Base-by-base conservation (phyloP, 2,888 invertebrate species). In the Eucera pruinosa region DNA sequence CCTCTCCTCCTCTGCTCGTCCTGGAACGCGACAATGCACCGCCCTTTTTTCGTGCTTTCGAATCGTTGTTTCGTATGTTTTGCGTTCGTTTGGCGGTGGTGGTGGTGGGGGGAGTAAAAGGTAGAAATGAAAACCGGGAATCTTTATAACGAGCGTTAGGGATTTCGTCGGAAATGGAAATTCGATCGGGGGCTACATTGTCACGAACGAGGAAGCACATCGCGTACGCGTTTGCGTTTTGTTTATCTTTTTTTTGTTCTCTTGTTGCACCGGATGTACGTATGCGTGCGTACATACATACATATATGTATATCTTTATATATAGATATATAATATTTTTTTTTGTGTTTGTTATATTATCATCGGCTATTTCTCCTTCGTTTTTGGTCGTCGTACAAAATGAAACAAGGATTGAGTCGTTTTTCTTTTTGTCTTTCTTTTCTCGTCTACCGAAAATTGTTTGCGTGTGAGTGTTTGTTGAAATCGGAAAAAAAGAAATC, bases 231-330 rank as follows among this genome's bases (percentile, higher is more conserved):
- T 74, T 83, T 64, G 80, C 74, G 75, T 83, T 75, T 64, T 62
- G 55, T 57, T 72, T 33, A 39, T 20, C 47, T 18, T n/a, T 74
- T 62, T 66, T 71, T 58, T 64, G 39, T 2, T 43, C 58, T 50
- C 73, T 50, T 25, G 43, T 27, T 73, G 65, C 72, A 65, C 64
- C 39, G 47, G 48, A 74, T 79, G 83, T 82, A 85, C 73, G 82
- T 86, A 86, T 84, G 82, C 75, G 76, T 66, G 68, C 72, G 69
- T 80, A 84, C 73, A 78, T 77, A 84, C 79, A 85, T 81, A 84
- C 76, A 79, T 82, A 84, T 86, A 86, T 85, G 70, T 85, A 78
- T 84, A 81, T 77, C 61, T 82, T 61, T 82, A 85, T 84, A 84
- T 84, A 84, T 84, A 84, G 82, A 85, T 83, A 85, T 85, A 81